Evolutionary conservation across 2,113 vertebrate species (phyloP).

Genomic region (Lophius piscatorius): DNA sequence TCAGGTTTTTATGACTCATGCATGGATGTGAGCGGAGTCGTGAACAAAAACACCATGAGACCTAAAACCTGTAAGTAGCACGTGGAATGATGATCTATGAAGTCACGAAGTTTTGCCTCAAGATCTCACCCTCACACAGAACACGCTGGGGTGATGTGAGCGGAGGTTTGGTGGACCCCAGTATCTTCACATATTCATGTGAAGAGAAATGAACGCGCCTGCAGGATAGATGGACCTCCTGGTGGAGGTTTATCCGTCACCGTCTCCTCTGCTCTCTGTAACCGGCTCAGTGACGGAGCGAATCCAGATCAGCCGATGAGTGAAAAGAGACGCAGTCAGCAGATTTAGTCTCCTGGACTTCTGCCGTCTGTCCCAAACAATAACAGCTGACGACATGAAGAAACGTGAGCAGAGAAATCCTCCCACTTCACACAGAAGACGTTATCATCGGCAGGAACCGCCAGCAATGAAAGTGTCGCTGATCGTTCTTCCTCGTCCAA

Average conservation of each 20-base stretch:
- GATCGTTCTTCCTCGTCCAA: too few relatives aligned
- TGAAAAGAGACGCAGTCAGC: slow-evolving; percentile 48
- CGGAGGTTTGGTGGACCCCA: slow-evolving; percentile 52
- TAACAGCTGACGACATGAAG: slow-evolving; percentile 13
- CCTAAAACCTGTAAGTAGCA: slow-evolving; percentile 18
- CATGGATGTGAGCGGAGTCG: slow-evolving; percentile 5
- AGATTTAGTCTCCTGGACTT: slow-evolving; percentile 14
- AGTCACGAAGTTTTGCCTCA: slow-evolving; percentile 10
- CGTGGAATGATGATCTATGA: slow-evolving; percentile 7
- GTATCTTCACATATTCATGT: slow-evolving; percentile 56
- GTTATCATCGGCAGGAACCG: too few relatives aligned
- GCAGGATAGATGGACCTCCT: slow-evolving; percentile 40
- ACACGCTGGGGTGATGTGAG: slow-evolving; percentile 1
- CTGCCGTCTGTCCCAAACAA: slow-evolving; percentile 22
- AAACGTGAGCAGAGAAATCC: background rate
- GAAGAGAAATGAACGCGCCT: slow-evolving; percentile 58
- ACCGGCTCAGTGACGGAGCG: slow-evolving; percentile 28
- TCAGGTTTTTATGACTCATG: slow-evolving; percentile 20
- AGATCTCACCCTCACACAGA: too few relatives aligned
- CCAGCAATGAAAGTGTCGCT: too few relatives aligned
- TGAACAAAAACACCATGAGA: slow-evolving; percentile 4
- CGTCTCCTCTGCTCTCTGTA: slow-evolving; percentile 30
- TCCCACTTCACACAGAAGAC: background rate
- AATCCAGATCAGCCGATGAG: slow-evolving; percentile 23
- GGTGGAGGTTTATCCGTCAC: slow-evolving; percentile 43